Base-by-base conservation (phyloP, 2,797 vertebrate genomes). In the Sparidentex hasta region DNA sequence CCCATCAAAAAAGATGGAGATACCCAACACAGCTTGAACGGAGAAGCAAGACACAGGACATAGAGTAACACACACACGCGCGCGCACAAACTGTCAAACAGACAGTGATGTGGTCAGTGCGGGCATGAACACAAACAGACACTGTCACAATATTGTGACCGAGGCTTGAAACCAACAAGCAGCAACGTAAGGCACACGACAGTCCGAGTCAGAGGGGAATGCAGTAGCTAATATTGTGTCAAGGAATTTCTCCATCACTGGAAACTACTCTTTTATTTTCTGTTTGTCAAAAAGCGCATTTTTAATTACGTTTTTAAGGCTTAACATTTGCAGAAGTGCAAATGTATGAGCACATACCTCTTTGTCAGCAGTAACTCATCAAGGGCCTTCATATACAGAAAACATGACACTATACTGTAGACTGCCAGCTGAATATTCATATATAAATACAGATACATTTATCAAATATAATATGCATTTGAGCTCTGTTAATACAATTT, bases 91-190 rank as follows among this genome's bases (percentile, higher is more conserved):
- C 43, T 55, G 7, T 62, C 75, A 78, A 50, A 56, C 48, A 78
- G 18, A 87, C 66, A 64, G 52, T n/a, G 25, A 77, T 77, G 75
- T 78, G 81, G 76, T 82, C 86, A 84, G 71, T 20, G 64, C 65
- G 59, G 76, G 65, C 81, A 72, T 51, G 62, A 88, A 78, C 77
- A 78, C 81, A 73, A 76, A 81, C 86, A 55, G 74, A 74, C 71
- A 50, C 82, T 85, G 90, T 90, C 88, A 89, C 80, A 90, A 90
- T 81, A 86, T 88, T 89, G 72, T 81, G 86, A 89, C 80, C 38
- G 57, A 71, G 48, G 66, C 69, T 79, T 38, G 59, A 78, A 69
- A 58, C 50, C 52, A 61, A 84, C 25, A n/a, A 48, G 61, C 64
- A 12, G 74, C 51, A 25, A 62, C 23, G 23, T 44, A 27, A 79